A percentile compares a stretch with the other conserved stretches of the same genome.
These are phyloP conservation scores for Oncorhynchus nerka DNA, from an alignment of 2,113 vertebrate genomes.

Conservation along the genomic window DNA sequence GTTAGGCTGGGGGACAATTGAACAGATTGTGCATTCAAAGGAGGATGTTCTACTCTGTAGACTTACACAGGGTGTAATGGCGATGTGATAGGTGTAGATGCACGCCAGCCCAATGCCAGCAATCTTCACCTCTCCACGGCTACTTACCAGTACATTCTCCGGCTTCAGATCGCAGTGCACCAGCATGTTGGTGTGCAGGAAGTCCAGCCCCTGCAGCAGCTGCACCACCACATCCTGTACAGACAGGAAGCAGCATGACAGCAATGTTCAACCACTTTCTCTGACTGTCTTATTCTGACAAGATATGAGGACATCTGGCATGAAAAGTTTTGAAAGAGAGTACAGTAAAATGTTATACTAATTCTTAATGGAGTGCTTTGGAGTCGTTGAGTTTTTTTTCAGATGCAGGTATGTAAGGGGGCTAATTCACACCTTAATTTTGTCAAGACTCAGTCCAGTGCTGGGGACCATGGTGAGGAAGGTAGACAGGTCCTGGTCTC, in stretches of 20 bases:
- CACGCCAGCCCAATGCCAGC: constrained; percentile 77
- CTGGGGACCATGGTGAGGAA: constrained; percentile 63
- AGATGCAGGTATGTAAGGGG: not conserved
- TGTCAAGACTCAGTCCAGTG: constrained; percentile 56
- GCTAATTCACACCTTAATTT: constrained; percentile 62
- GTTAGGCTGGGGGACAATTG: not conserved
- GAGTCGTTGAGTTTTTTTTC: not conserved
- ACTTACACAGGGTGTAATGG: constrained; percentile 78
- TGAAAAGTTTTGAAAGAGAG: too few relatives aligned
- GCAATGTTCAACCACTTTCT: too few relatives aligned
- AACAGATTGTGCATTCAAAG: too few relatives aligned
- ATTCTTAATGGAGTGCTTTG: not conserved
- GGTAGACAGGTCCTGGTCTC: constrained; percentile 75
- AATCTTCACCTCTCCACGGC: constrained; percentile 71
- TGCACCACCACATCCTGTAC: constrained; percentile 72
- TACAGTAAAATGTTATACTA: too few relatives aligned
- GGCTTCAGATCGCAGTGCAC: constrained; percentile 79
- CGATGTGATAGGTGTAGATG: constrained; percentile 69
- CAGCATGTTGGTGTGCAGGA: constrained; percentile 74
- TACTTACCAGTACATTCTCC: constrained; percentile 74
- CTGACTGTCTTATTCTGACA: too few relatives aligned
- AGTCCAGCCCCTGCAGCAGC: constrained; percentile 74
- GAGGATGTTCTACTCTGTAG: not conserved
- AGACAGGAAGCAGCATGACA: constrained; percentile 13
- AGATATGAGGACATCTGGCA: too few relatives aligned